Evolutionary conservation across 92 coral and sea anemone species (phyloP).

Genomic region (Plumapathes pennacea): DNA sequence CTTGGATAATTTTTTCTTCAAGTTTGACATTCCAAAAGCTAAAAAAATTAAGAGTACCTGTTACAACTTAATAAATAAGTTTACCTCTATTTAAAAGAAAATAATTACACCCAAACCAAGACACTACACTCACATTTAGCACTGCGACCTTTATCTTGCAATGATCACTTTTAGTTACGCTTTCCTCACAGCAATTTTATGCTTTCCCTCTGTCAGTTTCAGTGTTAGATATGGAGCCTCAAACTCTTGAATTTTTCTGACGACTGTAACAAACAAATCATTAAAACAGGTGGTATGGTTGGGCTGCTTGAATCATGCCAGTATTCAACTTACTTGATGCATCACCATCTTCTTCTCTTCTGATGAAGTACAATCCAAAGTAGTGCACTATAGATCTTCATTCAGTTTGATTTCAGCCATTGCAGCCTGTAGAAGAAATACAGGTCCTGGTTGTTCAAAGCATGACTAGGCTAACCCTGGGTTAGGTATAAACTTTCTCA

Average conservation of each 20-base stretch:
- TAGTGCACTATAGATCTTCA: slow-evolving; percentile 73
- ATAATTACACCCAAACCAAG: no score
- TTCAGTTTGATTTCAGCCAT: slow-evolving; percentile 80
- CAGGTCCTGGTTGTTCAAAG: no score
- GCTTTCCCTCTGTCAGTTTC: slow-evolving; percentile 53
- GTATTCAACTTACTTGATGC: slow-evolving; percentile 59
- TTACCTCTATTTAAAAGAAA: no score
- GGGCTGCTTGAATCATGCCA: neutral
- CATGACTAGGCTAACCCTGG: no score
- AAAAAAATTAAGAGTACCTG: no score
- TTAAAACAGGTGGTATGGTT: no score
- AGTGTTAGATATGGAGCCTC: slow-evolving; percentile 80
- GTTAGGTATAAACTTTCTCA: no score
- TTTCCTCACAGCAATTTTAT: slow-evolving; percentile 88
- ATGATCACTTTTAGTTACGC: slow-evolving; percentile 67
- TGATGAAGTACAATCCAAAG: slow-evolving; percentile 79
- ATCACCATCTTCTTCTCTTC: slow-evolving; percentile 85
- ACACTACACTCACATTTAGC: no score
- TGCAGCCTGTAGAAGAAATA: slow-evolving; percentile 66
- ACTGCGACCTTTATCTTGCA: no score
- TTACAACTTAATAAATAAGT: no score
- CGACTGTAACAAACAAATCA: slow-evolving; percentile 59
- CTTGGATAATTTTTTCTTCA: slow-evolving; percentile 77
- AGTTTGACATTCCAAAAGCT: slow-evolving; percentile 82
- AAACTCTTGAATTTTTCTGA: slow-evolving; percentile 79